Evolutionary conservation across 1,140 invertebrate species (phyloP).

Genomic region (Oryctes rhinoceros): DNA sequence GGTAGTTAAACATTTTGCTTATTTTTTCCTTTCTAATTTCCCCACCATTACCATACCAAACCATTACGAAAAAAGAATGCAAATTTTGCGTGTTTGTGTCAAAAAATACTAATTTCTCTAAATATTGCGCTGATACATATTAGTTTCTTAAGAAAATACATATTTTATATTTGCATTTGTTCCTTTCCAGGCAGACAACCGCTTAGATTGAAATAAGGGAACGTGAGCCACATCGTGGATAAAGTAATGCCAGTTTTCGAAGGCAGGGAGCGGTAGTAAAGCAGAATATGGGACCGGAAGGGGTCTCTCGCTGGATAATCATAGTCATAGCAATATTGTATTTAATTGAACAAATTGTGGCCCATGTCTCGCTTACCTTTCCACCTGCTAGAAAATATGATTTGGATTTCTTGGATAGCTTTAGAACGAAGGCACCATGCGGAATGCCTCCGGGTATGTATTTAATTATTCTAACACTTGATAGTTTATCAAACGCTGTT

Average conservation of each 20-base stretch:
- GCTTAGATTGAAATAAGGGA: background rate
- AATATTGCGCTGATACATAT: too few species aligned
- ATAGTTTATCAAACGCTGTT: too few species aligned
- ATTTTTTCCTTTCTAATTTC: too few species aligned
- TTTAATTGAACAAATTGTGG: constrained; percentile 19
- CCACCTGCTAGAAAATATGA: constrained; percentile 86
- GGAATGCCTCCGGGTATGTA: constrained; percentile 93
- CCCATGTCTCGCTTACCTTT: constrained; percentile 86
- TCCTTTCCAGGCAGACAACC: background rate
- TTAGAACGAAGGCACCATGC: constrained; percentile 88
- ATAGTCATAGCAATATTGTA: background rate
- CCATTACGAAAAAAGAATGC: too few species aligned
- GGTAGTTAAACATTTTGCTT: too few species aligned
- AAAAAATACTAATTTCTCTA: too few species aligned
- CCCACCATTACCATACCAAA: too few species aligned
- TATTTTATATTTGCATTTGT: background rate
- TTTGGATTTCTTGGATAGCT: constrained; percentile 93
- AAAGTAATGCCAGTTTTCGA: constrained; percentile 21
- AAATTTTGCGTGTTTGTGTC: too few species aligned
- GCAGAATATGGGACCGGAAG: background rate
- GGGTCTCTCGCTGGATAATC: background rate
- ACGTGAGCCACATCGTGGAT: background rate
- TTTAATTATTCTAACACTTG: too few species aligned
- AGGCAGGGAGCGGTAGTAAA: background rate
- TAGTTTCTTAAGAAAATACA: too few species aligned